A percentile compares a stretch with the other conserved stretches of the same genome.
phyloP scores from a whole-genome alignment of 2,797 vertebrate species.

The Perodicticus potto region DNA sequence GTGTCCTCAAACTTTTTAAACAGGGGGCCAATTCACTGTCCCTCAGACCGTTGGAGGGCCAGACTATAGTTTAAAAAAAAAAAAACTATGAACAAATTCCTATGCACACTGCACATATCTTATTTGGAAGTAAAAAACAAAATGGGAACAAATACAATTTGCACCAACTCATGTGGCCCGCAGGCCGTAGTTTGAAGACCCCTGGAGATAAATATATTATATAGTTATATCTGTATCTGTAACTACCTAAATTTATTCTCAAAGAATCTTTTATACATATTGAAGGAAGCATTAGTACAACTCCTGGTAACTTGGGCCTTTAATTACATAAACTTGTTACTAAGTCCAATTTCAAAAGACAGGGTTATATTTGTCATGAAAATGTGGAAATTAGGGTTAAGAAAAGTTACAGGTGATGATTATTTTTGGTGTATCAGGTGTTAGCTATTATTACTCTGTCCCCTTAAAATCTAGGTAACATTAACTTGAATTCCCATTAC shows the following conservation, averaged over 20 bases:
- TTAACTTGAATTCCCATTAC: background rate
- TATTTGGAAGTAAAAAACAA: too few species aligned
- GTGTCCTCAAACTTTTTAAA: too few species aligned
- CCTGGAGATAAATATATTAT: background rate
- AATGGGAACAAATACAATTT: too few species aligned
- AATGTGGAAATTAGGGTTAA: background rate
- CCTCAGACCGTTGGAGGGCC: too few species aligned
- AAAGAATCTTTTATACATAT: background rate
- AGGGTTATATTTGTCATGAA: background rate
- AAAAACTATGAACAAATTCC: too few species aligned
- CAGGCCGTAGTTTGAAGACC: too few species aligned
- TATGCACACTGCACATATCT: too few species aligned
- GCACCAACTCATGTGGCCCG: too few species aligned
- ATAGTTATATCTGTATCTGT: background rate
- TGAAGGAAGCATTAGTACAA: background rate
- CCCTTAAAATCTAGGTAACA: background rate
- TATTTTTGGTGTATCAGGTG: background rate
- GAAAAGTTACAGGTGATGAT: background rate
- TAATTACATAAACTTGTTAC: background rate
- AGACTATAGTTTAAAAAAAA: too few species aligned
- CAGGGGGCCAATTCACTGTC: too few species aligned
- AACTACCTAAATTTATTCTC: background rate
- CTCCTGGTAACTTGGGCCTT: background rate
- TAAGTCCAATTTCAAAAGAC: background rate
- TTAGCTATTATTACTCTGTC: background rate